A percentile compares a stretch with the other conserved stretches of the same genome.
Evolutionary conservation across 1,140 invertebrate species (phyloP).

Genomic region (Dendroctonus ponderosae): DNA sequence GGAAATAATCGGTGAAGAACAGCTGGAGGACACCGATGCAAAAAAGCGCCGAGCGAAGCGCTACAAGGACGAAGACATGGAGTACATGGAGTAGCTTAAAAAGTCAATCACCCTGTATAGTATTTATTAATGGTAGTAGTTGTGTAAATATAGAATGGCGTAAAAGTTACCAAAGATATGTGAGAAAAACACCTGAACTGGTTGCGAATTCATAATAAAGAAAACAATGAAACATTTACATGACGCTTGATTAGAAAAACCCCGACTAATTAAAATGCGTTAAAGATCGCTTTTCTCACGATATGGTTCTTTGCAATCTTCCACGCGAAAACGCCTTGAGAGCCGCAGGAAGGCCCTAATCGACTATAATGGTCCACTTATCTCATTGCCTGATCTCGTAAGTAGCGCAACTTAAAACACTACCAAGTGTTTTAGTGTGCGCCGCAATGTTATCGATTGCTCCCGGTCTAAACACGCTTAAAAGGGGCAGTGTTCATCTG

Average conservation of each 20-base stretch:
- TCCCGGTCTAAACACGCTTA: constrained; percentile 48
- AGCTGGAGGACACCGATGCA: constrained; percentile 25
- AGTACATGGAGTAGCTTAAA: constrained; percentile 26
- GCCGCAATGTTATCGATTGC: constrained; percentile 11
- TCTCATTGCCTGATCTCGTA: constrained; percentile 9
- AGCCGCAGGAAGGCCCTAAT: neutral
- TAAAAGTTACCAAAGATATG: constrained; percentile 41
- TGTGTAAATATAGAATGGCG: constrained; percentile 36
- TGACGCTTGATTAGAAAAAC: constrained; percentile 17
- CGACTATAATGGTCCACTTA: constrained; percentile 22
- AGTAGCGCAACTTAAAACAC: neutral
- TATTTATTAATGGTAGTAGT: constrained; percentile 17
- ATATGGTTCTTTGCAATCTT: neutral
- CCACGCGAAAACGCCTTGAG: too few relatives aligned
- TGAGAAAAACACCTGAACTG: constrained; percentile 35
- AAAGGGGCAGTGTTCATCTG: constrained; percentile 58
- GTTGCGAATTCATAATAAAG: constrained; percentile 28
- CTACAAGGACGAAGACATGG: constrained; percentile 33
- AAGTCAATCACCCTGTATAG: constrained; percentile 8
- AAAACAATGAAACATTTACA: constrained; percentile 33
- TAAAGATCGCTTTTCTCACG: constrained; percentile 18
- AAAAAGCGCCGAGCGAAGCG: constrained; percentile 16
- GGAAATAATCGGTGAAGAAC: constrained; percentile 60
- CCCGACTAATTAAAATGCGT: neutral
- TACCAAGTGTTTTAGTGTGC: neutral